These are phyloP conservation scores for Drosophila oshimai DNA, from an alignment of 1,140 invertebrate species.

Conservation along the genomic window DNA sequence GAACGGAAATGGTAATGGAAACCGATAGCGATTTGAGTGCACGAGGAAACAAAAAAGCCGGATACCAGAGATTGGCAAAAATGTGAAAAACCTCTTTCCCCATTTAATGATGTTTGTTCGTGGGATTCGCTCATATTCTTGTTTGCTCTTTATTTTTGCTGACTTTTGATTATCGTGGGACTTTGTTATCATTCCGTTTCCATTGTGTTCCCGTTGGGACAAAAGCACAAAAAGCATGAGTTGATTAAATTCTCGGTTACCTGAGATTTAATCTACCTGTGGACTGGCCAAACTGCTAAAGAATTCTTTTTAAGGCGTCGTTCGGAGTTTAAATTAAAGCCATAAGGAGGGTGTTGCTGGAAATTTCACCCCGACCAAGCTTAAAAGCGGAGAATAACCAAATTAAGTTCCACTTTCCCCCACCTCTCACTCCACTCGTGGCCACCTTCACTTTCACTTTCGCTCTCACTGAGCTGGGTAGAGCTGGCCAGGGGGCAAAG, in stretches of 20 bases:
- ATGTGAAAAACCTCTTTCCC: constrained; percentile 6
- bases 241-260: constrained; percentile 50
- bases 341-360: neutral
- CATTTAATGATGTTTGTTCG: constrained; percentile 34
- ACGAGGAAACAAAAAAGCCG: neutral
- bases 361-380: neutral
- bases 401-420: constrained; percentile 10
- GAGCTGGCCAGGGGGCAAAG: constrained; percentile 32
- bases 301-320: constrained; percentile 2
- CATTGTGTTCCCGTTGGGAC: neutral
- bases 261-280: constrained; percentile 25
- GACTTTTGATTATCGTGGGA: constrained; percentile 30
- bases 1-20: constrained; percentile 21
- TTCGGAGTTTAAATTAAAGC: constrained; percentile 9
- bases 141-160: constrained; percentile 9
- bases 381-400: constrained; percentile 24
- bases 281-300: neutral
- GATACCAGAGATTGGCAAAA: neutral
- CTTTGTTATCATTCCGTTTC: constrained; percentile 49
- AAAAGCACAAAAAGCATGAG: neutral
- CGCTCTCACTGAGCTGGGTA: neutral
- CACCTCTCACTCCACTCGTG: constrained; percentile 6
- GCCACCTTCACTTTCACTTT: constrained; percentile 3
- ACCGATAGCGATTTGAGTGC: constrained; percentile 29
- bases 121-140: constrained; percentile 5